These are phyloP conservation scores for Ctenopoma kingsleyae DNA, from an alignment of 2,797 vertebrate species.

Conservation along the genomic window DNA sequence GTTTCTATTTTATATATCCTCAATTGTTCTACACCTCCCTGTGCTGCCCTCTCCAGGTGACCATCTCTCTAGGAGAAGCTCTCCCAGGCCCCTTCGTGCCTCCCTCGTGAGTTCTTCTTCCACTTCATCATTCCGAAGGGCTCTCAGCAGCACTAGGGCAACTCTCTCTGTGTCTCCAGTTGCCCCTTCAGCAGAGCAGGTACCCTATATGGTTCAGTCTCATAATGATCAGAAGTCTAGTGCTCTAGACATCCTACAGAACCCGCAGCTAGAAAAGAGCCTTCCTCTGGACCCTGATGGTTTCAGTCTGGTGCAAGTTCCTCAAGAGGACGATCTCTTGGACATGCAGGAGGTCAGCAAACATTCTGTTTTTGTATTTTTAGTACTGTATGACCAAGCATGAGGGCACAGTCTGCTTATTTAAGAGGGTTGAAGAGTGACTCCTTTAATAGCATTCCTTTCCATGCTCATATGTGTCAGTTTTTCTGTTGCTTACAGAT, in stretches of 20 bases:
- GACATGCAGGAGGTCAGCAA: conserved; percentile 92
- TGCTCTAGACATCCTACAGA: conserved; percentile 53
- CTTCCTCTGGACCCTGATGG: conserved; percentile 77
- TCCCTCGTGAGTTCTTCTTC: conserved; percentile 85
- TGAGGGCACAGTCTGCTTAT: not conserved
- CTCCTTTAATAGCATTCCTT: not conserved
- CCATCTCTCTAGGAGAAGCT: conserved; percentile 71
- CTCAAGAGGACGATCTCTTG: conserved; percentile 84
- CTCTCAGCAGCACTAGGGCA: conserved; percentile 70
- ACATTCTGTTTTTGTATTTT: not conserved
- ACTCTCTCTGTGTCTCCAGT: conserved; percentile 85
- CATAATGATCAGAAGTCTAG: conserved; percentile 55
- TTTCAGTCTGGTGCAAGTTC: conserved; percentile 68
- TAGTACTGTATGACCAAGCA: not conserved
- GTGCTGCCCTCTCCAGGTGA: conserved; percentile 73
- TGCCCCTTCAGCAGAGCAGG: conserved; percentile 78
- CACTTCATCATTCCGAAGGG: conserved; percentile 81
- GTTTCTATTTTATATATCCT: not conserved
- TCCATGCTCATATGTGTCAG: not conserved
- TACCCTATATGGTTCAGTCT: conserved; percentile 31
- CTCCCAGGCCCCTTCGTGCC: conserved; percentile 84
- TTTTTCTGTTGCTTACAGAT: conserved; percentile 83
- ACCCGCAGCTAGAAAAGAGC: conserved; percentile 57
- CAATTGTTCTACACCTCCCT: conserved; percentile 1
- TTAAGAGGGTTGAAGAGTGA: not conserved